Evolutionary conservation across 2,113 vertebrate genomes (phyloP).

Genomic region (Dicrurus megarhynchus): DNA sequence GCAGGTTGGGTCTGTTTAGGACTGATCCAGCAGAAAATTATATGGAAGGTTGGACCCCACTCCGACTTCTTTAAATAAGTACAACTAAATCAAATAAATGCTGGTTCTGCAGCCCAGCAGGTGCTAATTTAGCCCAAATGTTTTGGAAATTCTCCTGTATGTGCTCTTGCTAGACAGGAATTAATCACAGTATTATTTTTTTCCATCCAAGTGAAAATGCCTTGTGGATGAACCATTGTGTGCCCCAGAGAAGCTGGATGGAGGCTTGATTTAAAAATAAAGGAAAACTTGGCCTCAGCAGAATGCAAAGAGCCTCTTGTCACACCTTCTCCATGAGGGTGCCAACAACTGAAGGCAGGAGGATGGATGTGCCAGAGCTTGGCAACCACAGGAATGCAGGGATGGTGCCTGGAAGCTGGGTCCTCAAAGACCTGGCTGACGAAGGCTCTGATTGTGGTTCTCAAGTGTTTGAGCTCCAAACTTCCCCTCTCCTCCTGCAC

Average conservation of each 20-base stretch:
- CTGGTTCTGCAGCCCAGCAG: slow-evolving; percentile 5
- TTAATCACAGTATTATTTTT: background rate
- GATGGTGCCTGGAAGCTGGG: background rate
- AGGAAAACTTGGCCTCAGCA: background rate
- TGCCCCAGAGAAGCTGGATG: background rate
- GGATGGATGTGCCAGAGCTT: background rate
- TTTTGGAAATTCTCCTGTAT: background rate
- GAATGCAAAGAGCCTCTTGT: background rate
- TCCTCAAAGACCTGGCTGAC: background rate
- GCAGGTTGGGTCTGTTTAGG: background rate
- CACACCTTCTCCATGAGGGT: background rate
- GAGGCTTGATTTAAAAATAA: background rate
- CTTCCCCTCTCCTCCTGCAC: background rate
- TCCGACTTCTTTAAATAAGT: background rate
- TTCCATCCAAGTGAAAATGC: background rate
- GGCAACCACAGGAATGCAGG: background rate
- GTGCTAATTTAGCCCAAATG: background rate
- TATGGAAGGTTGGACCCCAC: background rate
- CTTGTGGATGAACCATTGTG: background rate
- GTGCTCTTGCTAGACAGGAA: background rate
- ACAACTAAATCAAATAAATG: background rate
- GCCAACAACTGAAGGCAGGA: background rate
- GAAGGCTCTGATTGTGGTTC: background rate
- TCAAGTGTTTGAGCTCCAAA: background rate
- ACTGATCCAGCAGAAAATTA: background rate